phyloP scores from a whole-genome alignment of 2,888 invertebrate species.

The Drosophila testacea region DNA sequence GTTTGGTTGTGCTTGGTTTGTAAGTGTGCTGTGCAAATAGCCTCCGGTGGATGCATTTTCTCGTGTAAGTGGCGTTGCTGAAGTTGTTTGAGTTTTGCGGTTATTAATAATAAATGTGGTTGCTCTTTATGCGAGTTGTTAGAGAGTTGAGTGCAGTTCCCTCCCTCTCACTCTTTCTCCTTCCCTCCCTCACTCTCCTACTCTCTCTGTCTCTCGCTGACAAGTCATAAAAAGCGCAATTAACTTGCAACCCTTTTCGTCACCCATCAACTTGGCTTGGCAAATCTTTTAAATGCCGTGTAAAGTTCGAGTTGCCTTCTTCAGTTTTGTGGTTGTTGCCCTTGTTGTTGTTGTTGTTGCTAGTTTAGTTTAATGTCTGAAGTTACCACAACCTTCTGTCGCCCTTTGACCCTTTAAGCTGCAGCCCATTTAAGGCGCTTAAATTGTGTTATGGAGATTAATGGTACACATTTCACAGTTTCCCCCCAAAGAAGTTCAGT shows the following conservation, averaged over 20 bases:
- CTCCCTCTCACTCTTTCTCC: not conserved
- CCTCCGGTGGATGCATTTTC: slow-evolving; percentile 54
- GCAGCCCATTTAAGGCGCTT: slow-evolving; percentile 74
- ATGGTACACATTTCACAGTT: slow-evolving; percentile 53
- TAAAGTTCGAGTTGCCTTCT: slow-evolving; percentile 49
- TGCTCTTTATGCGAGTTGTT: slow-evolving; percentile 62
- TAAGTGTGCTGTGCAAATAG: slow-evolving; percentile 57
- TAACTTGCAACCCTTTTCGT: slow-evolving; percentile 67
- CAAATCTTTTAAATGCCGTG: slow-evolving; percentile 59
- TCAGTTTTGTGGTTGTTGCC: slow-evolving; percentile 16
- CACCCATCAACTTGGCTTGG: slow-evolving; percentile 43
- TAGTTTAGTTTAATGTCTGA: slow-evolving; percentile 30
- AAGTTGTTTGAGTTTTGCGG: slow-evolving; percentile 73
- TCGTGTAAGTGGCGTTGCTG: slow-evolving; percentile 55
- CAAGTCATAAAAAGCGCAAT: slow-evolving; percentile 75
- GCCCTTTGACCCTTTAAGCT: slow-evolving; percentile 58
- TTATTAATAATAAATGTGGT: slow-evolving; percentile 83
- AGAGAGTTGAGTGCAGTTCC: slow-evolving; percentile 29
- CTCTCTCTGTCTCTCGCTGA: not conserved
- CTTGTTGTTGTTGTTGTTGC: slow-evolving; percentile 23
- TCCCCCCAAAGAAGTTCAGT: not conserved
- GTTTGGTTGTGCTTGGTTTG: slow-evolving; percentile 22
- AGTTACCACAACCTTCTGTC: slow-evolving; percentile 17
- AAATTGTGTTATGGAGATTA: slow-evolving; percentile 74
- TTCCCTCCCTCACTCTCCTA: not conserved